Evolutionary conservation across 2,113 vertebrate genomes (phyloP), one percentile per base, ranked within the genome.

Genomic region (Picathartes gymnocephalus): DNA sequence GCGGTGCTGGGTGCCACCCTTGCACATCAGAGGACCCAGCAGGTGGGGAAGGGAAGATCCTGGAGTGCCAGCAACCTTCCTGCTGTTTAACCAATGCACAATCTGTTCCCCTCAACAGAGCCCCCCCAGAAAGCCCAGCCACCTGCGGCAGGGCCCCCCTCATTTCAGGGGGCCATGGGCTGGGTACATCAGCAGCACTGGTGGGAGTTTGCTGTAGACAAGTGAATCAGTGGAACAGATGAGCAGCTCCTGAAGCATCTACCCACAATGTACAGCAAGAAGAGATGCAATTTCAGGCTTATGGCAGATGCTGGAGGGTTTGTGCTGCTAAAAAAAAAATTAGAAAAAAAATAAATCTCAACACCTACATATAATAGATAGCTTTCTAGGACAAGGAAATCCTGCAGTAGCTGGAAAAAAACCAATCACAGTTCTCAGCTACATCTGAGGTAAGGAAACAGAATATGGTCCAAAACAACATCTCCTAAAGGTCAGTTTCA

Each of bases 311-410:
- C 82, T 82, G 47, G 54, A 88, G 42, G 62, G 82, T 70, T 96
- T 93, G 45, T 58, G 68, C 58, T 80, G 58, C 79, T 88, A 87
- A 85, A 95, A 93, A 85, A 20, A 62, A 51, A 45, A 20, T 45
- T 6, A 4, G 37, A 15, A 19, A 79, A 31, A 62, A 56, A 40
- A 25, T 9, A 76, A 56, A 56, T 22, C 74, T 93, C 45, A 70
- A 70, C 73, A 83, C 86, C 80, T 92, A 93, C 82, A 60, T 58
- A 44, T 53, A 88, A 80, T 14, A 71, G 51, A 68, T 62, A 70
- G 54, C 92, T 93, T 90, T 92, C 94, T 83, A 95, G 47, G 82
- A 83, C 47, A 66, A 94, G 69, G 80, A 94, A 95, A 94, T 88
- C 86, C 86, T 95, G 82, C 83, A 93, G 76, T 66, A 90, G 69